Evolutionary conservation across 2,888 invertebrate genomes (phyloP).

Genomic region (Archips xylosteana): DNA sequence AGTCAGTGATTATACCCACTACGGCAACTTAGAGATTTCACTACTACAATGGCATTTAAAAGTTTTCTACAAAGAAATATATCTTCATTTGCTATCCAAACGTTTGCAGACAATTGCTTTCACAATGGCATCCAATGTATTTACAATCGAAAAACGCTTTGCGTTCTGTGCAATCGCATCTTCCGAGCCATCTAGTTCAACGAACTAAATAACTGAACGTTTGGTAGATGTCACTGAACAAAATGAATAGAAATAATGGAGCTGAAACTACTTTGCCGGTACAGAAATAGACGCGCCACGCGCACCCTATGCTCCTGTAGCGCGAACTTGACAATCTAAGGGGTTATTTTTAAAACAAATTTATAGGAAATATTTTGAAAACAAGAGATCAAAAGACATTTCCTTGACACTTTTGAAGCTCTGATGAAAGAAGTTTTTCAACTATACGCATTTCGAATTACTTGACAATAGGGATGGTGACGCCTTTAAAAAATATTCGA

Average conservation of each 20-base stretch:
- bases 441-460: no score
- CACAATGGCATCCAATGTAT: constrained; percentile 21
- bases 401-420: not conserved
- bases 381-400: constrained; percentile 43
- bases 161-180: constrained; percentile 23
- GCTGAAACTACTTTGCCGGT: constrained; percentile 57
- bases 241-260: constrained; percentile 77
- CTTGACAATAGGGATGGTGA: no score
- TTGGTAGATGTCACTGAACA: constrained; percentile 50
- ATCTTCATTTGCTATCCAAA: not conserved
- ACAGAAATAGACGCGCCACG: constrained; percentile 74
- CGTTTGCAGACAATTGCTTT: not conserved
- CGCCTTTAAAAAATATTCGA: no score
- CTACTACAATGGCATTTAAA: not conserved
- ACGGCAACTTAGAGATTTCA: not conserved
- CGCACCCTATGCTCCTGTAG: constrained; percentile 67
- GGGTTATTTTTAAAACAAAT: constrained; percentile 78
- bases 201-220: constrained; percentile 47
- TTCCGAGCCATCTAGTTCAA: constrained; percentile 49
- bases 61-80: not conserved
- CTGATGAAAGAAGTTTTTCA: not conserved
- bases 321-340: constrained; percentile 82
- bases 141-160: constrained; percentile 32
- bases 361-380: constrained; percentile 73
- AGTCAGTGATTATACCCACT: no score